A percentile compares a stretch with the other conserved stretches of the same genome.
Evolutionary conservation across 2,113 vertebrate species (phyloP).

Genomic region (Entelurus aequoreus): DNA sequence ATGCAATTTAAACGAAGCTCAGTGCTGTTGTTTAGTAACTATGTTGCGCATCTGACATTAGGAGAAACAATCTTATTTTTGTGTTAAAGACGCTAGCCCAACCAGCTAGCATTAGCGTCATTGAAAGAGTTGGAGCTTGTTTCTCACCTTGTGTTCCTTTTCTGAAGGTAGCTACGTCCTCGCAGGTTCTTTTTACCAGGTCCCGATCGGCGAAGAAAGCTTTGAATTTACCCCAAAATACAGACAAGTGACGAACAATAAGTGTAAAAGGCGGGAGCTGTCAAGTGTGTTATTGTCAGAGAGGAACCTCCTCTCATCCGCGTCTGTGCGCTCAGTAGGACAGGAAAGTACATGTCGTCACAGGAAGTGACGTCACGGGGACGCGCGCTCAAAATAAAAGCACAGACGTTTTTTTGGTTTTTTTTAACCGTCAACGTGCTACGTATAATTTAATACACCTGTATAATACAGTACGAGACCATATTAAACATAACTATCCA

Average conservation of each 20-base stretch:
- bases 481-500: not conserved
- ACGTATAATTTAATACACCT: not conserved
- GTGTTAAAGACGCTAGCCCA: not conserved
- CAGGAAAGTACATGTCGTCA: not conserved
- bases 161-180: not conserved
- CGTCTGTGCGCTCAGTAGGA: not conserved
- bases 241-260: not conserved
- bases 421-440: not conserved
- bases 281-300: slow-evolving; percentile 13
- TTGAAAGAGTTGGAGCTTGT: slow-evolving; percentile 13
- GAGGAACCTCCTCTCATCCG: slow-evolving; percentile 36
- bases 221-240: not conserved
- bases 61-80: not conserved
- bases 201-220: not conserved
- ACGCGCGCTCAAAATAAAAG: slow-evolving; percentile 21
- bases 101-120: slow-evolving; percentile 22
- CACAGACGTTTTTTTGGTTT: not conserved
- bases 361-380: slow-evolving; percentile 16
- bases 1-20: not conserved
- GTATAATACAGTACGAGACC: not conserved
- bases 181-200: no score
- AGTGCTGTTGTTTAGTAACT: not conserved
- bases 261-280: slow-evolving; percentile 1
- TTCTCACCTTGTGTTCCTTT: slow-evolving; percentile 38
- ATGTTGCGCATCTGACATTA: not conserved